Percentiles rank a stretch among this genome's conserved stretches.
Evolutionary conservation across 2,113 vertebrate species (phyloP).

Genomic region (Taurulus bubalis): DNA sequence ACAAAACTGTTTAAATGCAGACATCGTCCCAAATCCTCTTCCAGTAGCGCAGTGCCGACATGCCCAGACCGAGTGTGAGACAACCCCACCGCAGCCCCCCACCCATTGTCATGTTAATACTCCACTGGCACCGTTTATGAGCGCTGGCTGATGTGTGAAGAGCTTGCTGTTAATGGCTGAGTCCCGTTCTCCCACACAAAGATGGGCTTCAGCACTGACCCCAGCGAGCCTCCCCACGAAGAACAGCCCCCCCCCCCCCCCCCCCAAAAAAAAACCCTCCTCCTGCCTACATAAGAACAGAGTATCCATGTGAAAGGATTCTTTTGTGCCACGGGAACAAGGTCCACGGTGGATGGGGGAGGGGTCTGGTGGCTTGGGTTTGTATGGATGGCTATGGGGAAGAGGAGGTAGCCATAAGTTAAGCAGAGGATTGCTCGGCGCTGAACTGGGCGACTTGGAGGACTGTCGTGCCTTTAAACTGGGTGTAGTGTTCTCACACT

Average conservation of each 20-base stretch:
- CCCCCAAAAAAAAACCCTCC: constrained; percentile 56
- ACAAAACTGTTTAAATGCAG: constrained; percentile 28
- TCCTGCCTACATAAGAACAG: constrained; percentile 78
- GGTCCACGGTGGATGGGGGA: constrained; percentile 74
- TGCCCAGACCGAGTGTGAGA: constrained; percentile 60
- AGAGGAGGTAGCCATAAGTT: constrained; percentile 73
- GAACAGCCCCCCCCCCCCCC: not conserved
- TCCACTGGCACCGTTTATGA: constrained; percentile 76
- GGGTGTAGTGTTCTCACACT: constrained; percentile 44
- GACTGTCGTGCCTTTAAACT: constrained; percentile 28
- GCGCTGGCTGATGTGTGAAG: constrained; percentile 80
- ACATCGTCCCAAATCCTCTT: constrained; percentile 48
- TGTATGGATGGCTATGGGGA: constrained; percentile 68
- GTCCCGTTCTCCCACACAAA: constrained; percentile 80
- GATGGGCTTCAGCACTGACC: constrained; percentile 80
- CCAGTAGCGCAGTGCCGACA: constrained; percentile 57
- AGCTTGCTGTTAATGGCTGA: constrained; percentile 78
- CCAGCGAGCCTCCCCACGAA: constrained; percentile 75
- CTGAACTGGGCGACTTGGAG: constrained; percentile 29
- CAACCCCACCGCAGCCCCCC: constrained; percentile 48
- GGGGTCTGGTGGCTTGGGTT: constrained; percentile 57
- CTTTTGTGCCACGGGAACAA: constrained; percentile 77
- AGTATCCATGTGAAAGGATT: constrained; percentile 80
- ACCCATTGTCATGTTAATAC: constrained; percentile 85
- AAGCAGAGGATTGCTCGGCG: constrained; percentile 71